Conservation (phyloP, 1,140 invertebrate genomes). For the Lysiphlebus fabarum region DNA sequence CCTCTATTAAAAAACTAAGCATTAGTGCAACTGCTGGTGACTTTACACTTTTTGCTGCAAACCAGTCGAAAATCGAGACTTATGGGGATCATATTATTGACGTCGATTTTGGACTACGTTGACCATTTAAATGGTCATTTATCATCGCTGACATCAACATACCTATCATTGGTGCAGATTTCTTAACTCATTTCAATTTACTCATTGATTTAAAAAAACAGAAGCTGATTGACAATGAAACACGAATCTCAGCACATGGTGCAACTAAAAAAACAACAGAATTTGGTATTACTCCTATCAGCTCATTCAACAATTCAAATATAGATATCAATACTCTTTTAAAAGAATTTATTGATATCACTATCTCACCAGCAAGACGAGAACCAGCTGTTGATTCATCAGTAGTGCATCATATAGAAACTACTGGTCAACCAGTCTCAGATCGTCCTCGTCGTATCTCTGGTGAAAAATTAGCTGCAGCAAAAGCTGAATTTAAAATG, state of each 20-base stretch:
- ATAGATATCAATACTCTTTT: neutral
- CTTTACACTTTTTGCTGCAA: slow-evolving; percentile 22
- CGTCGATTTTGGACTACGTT: slow-evolving; percentile 15
- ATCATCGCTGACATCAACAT: slow-evolving; percentile 24
- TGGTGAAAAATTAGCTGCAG: slow-evolving; percentile 27
- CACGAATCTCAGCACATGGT: neutral
- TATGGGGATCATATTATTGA: slow-evolving; percentile 15
- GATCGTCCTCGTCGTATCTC: slow-evolving; percentile 30
- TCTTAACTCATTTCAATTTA: slow-evolving; percentile 23
- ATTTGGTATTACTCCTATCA: slow-evolving; percentile 6
- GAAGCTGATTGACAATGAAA: slow-evolving; percentile 21
- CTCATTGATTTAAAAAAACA: slow-evolving; percentile 23
- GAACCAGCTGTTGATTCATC: neutral
- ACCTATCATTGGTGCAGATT: slow-evolving; percentile 29
- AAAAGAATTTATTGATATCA: neutral
- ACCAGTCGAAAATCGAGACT: slow-evolving; percentile 17
- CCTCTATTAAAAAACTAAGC: neutral
- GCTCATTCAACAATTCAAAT: neutral
- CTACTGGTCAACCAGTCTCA: slow-evolving; percentile 31
- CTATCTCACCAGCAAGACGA: neutral
- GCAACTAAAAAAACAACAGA: neutral
- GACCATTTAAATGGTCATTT: slow-evolving; percentile 14
- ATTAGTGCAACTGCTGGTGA: neutral
- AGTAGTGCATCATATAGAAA: slow-evolving; percentile 23
- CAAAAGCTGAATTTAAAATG: no score